These are phyloP conservation scores for Drosophila affinis DNA, from an alignment of 2,888 invertebrate genomes.

Conservation along the genomic window DNA sequence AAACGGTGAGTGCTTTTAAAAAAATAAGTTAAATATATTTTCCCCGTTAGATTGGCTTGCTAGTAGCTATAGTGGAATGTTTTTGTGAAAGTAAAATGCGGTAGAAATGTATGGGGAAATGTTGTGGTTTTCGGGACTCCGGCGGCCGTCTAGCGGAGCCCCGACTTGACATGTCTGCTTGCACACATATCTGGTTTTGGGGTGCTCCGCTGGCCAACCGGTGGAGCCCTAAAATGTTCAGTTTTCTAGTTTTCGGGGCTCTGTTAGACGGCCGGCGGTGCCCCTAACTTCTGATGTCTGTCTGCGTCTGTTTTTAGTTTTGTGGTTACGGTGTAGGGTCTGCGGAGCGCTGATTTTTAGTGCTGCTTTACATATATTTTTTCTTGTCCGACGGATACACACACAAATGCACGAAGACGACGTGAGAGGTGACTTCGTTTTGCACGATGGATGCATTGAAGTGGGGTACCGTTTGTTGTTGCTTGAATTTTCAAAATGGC, in stretches of 20 bases:
- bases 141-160: constrained; percentile 64
- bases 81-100: not conserved
- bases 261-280: not conserved
- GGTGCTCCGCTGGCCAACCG: not conserved
- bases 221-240: not conserved
- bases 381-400: constrained; percentile 53
- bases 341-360: constrained; percentile 66
- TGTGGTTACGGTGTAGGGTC: constrained; percentile 36
- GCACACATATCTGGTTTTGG: constrained; percentile 41
- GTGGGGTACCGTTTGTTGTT: constrained; percentile 55
- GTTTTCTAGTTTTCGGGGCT: not conserved
- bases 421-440: constrained; percentile 66
- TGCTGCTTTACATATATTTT: constrained; percentile 40
- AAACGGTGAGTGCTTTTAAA: not conserved
- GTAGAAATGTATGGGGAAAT: not conserved
- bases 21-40: not conserved
- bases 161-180: constrained; percentile 53
- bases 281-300: not conserved
- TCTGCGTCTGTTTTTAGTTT: not conserved
- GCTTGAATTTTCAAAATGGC: constrained; percentile 44
- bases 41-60: not conserved
- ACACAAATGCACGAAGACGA: constrained; percentile 50
- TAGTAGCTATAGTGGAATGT: not conserved
- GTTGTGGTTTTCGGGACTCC: constrained; percentile 35
- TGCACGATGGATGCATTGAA: constrained; percentile 58